phyloP scores from a whole-genome alignment of 1,140 invertebrate species.

The Bombus superbus region DNA sequence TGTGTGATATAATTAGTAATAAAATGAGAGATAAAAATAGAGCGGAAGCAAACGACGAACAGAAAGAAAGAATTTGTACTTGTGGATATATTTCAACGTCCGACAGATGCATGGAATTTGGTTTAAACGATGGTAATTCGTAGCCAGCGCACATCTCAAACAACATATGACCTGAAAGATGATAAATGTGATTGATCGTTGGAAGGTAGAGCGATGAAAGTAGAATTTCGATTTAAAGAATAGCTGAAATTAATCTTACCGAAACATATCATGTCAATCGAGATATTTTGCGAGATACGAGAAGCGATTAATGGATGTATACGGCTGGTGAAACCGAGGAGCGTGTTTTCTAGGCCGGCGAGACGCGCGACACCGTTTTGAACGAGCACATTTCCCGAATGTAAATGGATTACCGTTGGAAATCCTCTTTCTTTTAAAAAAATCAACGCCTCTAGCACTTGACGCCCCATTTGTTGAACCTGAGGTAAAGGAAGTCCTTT shows the following conservation, averaged over 20 bases:
- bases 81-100: constrained; percentile 90
- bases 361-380: constrained; percentile 94
- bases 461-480: constrained; percentile 92
- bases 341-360: constrained; percentile 92
- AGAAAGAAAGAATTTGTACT: constrained; percentile 78
- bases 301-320: constrained; percentile 84
- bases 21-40: neutral
- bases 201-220: neutral
- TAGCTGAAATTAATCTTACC: constrained; percentile 79
- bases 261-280: constrained; percentile 90
- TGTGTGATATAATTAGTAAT: neutral
- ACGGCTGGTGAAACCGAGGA: constrained; percentile 90
- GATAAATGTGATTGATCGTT: constrained; percentile 12
- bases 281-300: constrained; percentile 82
- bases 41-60: neutral
- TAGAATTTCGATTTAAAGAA: neutral
- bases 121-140: constrained; percentile 89
- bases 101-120: constrained; percentile 87
- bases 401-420: constrained; percentile 92
- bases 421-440: constrained; percentile 94
- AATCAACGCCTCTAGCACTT: constrained; percentile 93
- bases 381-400: constrained; percentile 95
- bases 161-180: constrained; percentile 87
- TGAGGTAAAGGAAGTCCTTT: constrained; percentile 89
- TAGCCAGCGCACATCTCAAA: constrained; percentile 96